These are phyloP conservation scores for Nysson spinosus DNA, from an alignment of 2,888 invertebrate genomes.

Conservation along the genomic window DNA sequence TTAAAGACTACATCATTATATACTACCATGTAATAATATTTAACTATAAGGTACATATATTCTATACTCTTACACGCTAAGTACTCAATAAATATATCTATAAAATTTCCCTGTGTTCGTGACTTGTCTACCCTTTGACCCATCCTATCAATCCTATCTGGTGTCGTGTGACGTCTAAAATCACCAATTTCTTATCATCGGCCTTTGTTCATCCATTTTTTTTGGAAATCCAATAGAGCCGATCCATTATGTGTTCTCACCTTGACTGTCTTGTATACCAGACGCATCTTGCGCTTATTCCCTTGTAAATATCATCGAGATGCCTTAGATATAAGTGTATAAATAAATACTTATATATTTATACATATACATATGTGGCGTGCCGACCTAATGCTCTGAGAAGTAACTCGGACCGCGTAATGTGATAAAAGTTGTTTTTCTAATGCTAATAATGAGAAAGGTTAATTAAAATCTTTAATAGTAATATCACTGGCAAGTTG, in stretches of 20 bases:
- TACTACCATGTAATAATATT: conserved; percentile 71
- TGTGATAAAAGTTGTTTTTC: conserved; percentile 70
- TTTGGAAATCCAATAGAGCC: conserved; percentile 11
- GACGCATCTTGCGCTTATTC: conserved; percentile 8
- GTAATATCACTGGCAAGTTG: conserved; percentile 55
- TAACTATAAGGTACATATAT: conserved; percentile 74
- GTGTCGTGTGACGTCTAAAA: conserved; percentile 64
- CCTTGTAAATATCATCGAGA: conserved; percentile 23
- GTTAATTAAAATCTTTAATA: conserved; percentile 65
- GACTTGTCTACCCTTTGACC: conserved; percentile 68
- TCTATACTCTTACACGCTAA: conserved; percentile 77
- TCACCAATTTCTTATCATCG: neutral
- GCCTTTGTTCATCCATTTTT: conserved; percentile 2
- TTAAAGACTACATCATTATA: conserved; percentile 69
- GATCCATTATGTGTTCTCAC: conserved; percentile 42
- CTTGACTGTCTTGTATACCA: conserved; percentile 1
- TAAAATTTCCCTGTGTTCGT: conserved; percentile 76
- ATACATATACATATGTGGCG: conserved; percentile 27
- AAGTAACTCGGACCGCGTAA: conserved; percentile 63
- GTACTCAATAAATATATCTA: conserved; percentile 78
- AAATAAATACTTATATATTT: conserved; percentile 38
- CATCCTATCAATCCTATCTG: conserved; percentile 61
- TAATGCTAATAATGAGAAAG: conserved; percentile 49
- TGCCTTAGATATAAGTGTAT: conserved; percentile 33
- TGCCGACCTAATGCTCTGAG: conserved; percentile 50